Conservation (phyloP, 2,888 invertebrate genomes). For the Dasysyrphus albostriatus region DNA sequence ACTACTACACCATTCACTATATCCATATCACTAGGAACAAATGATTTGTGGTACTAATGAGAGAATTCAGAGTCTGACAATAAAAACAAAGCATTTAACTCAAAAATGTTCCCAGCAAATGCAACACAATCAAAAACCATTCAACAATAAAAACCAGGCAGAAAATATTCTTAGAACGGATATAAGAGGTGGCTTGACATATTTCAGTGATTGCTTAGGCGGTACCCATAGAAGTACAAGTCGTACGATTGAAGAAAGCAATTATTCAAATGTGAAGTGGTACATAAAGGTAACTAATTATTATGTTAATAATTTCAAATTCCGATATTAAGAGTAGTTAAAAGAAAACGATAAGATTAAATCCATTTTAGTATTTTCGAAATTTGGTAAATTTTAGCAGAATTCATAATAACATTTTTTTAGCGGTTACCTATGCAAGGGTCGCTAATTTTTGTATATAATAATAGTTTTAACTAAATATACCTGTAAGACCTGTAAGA, state of each 20-base stretch:
- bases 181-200: slow-evolving; percentile 80
- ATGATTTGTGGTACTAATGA: slow-evolving; percentile 82
- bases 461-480: too few species aligned
- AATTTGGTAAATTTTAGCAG: too few species aligned
- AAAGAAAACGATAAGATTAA: too few species aligned
- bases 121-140: slow-evolving; percentile 63
- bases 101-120: slow-evolving; percentile 81
- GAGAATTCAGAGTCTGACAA: slow-evolving; percentile 78
- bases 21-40: slow-evolving; percentile 68
- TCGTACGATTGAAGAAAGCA: slow-evolving; percentile 80
- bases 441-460: too few species aligned
- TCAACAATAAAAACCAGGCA: not conserved
- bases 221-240: slow-evolving; percentile 81
- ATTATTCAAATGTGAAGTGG: slow-evolving; percentile 85
- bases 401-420: too few species aligned
- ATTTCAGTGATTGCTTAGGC: slow-evolving; percentile 82
- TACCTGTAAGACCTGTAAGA: too few species aligned
- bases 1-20: not conserved
- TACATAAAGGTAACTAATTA: slow-evolving; percentile 88
- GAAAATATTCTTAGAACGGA: slow-evolving; percentile 77
- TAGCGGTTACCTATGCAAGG: too few species aligned
- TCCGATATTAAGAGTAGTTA: not conserved
- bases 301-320: not conserved
- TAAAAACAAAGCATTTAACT: slow-evolving; percentile 81
- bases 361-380: too few species aligned